Evolutionary conservation across 1,140 invertebrate genomes (phyloP).

Genomic region (Holcopasites calliopsidis): DNA sequence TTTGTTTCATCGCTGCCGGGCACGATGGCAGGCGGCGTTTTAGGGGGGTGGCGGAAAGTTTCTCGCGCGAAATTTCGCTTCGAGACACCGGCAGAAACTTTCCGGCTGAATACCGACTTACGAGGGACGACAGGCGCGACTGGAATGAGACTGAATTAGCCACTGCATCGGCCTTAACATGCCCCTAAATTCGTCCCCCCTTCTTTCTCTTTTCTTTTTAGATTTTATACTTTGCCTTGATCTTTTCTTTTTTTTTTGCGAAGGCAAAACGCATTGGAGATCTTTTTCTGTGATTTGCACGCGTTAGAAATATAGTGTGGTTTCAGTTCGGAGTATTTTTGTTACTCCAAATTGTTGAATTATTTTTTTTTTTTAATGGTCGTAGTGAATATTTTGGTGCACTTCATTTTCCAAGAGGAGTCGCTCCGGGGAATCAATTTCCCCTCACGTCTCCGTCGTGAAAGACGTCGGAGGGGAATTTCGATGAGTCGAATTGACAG

Average conservation of each 20-base stretch:
- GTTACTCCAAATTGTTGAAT: too few relatives aligned
- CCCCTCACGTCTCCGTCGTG: slow-evolving; percentile 9
- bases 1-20: slow-evolving; percentile 61
- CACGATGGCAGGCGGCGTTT: slow-evolving; percentile 54
- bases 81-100: slow-evolving; percentile 46
- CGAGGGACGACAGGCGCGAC: slow-evolving; percentile 19
- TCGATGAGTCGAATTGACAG: slow-evolving; percentile 52
- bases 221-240: neutral
- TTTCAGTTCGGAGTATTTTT: too few relatives aligned
- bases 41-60: slow-evolving; percentile 42
- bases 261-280: too few relatives aligned
- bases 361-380: too few relatives aligned
- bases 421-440: slow-evolving; percentile 38
- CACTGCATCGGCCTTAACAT: slow-evolving; percentile 10
- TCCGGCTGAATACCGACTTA: slow-evolving; percentile 45
- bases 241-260: neutral
- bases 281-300: too few relatives aligned
- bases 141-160: slow-evolving; percentile 24
- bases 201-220: slow-evolving; percentile 3
- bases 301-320: too few relatives aligned
- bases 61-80: slow-evolving; percentile 48
- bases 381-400: neutral
- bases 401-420: neutral
- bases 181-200: neutral
- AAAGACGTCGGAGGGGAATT: slow-evolving; percentile 51